Conservation (phyloP, 2,888 invertebrate genomes). For the Catocala fraxini region DNA sequence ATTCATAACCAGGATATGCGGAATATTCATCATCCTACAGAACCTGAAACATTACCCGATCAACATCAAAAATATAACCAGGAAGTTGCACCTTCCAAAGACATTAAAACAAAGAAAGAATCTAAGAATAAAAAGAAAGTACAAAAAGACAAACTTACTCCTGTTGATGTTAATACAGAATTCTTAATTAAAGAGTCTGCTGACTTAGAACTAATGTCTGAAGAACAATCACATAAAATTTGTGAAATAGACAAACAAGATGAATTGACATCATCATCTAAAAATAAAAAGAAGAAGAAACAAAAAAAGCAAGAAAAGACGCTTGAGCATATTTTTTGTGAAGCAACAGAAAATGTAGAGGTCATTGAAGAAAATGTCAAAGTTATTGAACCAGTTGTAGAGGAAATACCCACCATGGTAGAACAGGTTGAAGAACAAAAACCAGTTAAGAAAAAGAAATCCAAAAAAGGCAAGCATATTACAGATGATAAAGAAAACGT, state of each 20-base stretch:
- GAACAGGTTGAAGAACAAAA: constrained; percentile 58
- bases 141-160: constrained; percentile 19
- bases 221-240: constrained; percentile 2
- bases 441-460: constrained; percentile 43
- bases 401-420: constrained; percentile 49
- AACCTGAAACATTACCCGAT: not conserved
- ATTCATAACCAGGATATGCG: too few species aligned
- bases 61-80: constrained; percentile 11
- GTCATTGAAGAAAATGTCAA: constrained; percentile 43
- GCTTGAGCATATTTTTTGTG: constrained; percentile 43
- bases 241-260: constrained; percentile 15
- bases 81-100: not conserved
- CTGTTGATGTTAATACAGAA: constrained; percentile 22
- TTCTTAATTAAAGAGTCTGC: constrained; percentile 20
- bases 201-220: constrained; percentile 1
- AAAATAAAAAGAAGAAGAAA: constrained; percentile 67
- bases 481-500: constrained; percentile 25
- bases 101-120: constrained; percentile 14
- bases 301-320: constrained; percentile 58
- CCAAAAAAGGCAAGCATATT: constrained; percentile 38
- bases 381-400: constrained; percentile 44
- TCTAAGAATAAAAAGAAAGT: constrained; percentile 45
- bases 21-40: not conserved
- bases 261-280: constrained; percentile 34
- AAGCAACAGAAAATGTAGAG: constrained; percentile 45